These are phyloP conservation scores for Philantomba maxwellii DNA, from an alignment of 2,113 vertebrate species.

Conservation along the genomic window DNA sequence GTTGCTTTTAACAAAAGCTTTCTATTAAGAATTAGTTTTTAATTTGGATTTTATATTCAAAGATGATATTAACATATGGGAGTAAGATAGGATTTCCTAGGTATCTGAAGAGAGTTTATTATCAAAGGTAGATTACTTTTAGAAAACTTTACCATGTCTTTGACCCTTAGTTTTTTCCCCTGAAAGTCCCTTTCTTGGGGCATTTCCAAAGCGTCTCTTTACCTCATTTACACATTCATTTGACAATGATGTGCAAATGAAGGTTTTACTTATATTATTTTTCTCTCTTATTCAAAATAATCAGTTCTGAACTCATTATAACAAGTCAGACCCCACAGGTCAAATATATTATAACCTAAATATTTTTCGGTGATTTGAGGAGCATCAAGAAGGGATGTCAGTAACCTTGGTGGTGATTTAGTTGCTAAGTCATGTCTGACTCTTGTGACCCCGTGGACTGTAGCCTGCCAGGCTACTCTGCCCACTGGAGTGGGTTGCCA, in stretches of 20 bases:
- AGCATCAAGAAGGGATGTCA: background rate
- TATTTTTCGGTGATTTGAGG: background rate
- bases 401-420: background rate
- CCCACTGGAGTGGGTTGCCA: background rate
- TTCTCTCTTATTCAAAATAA: background rate
- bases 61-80: conserved; percentile 80
- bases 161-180: background rate
- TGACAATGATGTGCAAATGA: background rate
- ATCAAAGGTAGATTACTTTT: conserved; percentile 66
- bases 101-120: conserved; percentile 74
- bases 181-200: background rate
- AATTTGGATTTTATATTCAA: conserved; percentile 86
- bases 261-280: background rate
- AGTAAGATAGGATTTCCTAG: conserved; percentile 72
- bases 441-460: background rate
- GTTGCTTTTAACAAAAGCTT: conserved; percentile 86
- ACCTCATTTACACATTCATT: background rate
- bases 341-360: background rate
- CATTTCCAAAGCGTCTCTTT: conserved; percentile 17
- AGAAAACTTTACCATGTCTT: conserved; percentile 72
- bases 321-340: background rate
- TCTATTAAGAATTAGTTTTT: conserved; percentile 82
- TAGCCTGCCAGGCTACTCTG: background rate
- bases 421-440: background rate
- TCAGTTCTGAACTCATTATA: conserved; percentile 23